Conservation (phyloP, 23 tunicate species). For the Ciona savignyi region DNA sequence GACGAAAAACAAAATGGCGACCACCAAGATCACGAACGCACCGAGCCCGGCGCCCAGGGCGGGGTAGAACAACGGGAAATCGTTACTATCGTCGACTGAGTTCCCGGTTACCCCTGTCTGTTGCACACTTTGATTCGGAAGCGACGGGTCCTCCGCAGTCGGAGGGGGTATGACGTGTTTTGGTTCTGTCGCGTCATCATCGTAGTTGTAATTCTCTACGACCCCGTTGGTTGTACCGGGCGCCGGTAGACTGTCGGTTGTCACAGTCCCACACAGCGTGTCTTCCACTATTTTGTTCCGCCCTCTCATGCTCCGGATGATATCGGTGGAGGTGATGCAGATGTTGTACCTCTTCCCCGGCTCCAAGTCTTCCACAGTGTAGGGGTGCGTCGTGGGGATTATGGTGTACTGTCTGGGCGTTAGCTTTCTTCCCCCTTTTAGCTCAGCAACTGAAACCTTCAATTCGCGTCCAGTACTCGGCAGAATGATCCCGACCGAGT, state of each 20-base stretch:
- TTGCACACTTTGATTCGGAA: not conserved
- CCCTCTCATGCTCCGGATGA: not conserved
- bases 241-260: slow-evolving; percentile 7
- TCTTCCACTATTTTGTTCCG: slow-evolving; percentile 23
- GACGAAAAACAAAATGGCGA: slow-evolving; percentile 23
- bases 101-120: not conserved
- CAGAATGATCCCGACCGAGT: slow-evolving; percentile 44
- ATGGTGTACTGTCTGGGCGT: slow-evolving; percentile 16
- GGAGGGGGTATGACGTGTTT: not conserved
- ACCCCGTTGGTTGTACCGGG: not conserved
- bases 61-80: slow-evolving; percentile 41
- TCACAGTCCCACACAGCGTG: slow-evolving; percentile 45
- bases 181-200: not conserved
- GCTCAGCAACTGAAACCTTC: slow-evolving; percentile 29
- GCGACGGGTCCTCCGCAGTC: not conserved
- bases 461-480: slow-evolving; percentile 27
- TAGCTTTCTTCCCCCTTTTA: slow-evolving; percentile 1
- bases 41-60: slow-evolving; percentile 49
- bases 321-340: slow-evolving; percentile 35
- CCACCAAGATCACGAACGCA: slow-evolving; percentile 20
- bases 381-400: slow-evolving; percentile 15
- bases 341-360: slow-evolving; percentile 59
- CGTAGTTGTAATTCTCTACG: not conserved
- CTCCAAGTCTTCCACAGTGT: slow-evolving; percentile 30
- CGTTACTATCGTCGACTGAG: not conserved